Conservation (phyloP, 1,140 invertebrate species). For the Drosophila nigromelanica region DNA sequence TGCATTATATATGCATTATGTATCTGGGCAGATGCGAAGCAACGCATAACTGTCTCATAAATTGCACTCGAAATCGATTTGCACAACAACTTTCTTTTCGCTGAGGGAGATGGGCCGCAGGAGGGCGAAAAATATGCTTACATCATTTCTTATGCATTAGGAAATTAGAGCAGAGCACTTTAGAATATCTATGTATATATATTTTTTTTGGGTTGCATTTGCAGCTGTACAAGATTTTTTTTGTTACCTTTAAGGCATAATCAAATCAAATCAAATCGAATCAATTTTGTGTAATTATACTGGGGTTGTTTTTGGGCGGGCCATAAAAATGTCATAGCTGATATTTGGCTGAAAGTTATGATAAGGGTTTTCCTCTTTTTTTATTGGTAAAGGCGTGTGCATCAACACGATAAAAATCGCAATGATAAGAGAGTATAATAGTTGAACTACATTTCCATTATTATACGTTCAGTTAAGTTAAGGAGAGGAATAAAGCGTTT, state of each 20-base stretch:
- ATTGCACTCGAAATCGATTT: slow-evolving; percentile 69
- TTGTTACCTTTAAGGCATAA: slow-evolving; percentile 43
- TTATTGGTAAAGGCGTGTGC: background rate
- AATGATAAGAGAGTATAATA: background rate
- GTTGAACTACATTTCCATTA: background rate
- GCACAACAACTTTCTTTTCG: slow-evolving; percentile 34
- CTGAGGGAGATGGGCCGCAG: slow-evolving; percentile 16
- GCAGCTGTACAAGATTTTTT: slow-evolving; percentile 47
- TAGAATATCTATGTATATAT: no score
- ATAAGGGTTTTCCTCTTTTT: slow-evolving; percentile 4
- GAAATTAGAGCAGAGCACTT: slow-evolving; percentile 57
- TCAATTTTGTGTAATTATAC: slow-evolving; percentile 65
- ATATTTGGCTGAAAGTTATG: slow-evolving; percentile 31
- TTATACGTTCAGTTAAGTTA: background rate
- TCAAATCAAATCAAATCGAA: slow-evolving; percentile 67
- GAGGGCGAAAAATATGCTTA: slow-evolving; percentile 34
- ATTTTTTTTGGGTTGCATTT: background rate
- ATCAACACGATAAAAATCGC: background rate
- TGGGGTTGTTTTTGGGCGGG: slow-evolving; percentile 30
- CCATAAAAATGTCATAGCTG: slow-evolving; percentile 25
- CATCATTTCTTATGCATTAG: slow-evolving; percentile 67
- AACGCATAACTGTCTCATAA: slow-evolving; percentile 62
- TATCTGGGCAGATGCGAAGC: slow-evolving; percentile 35
- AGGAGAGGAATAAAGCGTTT: background rate
- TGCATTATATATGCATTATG: slow-evolving; percentile 18